phyloP scores from a whole-genome alignment of 2,113 vertebrate genomes.

The Pterocles orientalis region DNA sequence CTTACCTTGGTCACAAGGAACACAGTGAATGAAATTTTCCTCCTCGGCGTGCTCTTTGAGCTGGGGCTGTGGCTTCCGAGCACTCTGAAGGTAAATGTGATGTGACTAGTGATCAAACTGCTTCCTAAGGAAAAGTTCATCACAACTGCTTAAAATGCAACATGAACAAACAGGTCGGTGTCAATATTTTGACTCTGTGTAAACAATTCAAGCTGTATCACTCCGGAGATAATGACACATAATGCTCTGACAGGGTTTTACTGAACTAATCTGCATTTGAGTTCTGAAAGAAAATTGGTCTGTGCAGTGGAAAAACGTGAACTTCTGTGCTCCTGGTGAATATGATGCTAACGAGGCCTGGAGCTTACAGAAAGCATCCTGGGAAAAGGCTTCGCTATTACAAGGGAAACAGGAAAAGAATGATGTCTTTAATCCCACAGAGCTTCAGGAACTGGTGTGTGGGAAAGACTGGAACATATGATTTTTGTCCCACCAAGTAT shows the following conservation, averaged over 20 bases:
- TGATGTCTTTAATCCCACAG: background rate
- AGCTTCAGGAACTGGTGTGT: background rate
- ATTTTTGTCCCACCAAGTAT: background rate
- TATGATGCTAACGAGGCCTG: background rate
- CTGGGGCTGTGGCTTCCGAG: background rate
- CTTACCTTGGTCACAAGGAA: background rate
- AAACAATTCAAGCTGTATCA: constrained; percentile 29
- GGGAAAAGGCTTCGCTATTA: background rate
- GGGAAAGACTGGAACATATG: background rate
- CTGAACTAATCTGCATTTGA: background rate
- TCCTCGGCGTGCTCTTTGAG: background rate
- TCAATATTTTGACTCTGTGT: constrained; percentile 15
- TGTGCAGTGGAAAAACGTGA: background rate
- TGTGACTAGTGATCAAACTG: background rate
- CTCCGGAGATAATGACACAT: background rate
- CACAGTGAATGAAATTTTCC: background rate
- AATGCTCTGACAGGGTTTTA: constrained; percentile 1
- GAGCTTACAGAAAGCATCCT: background rate
- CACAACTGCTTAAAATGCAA: constrained; percentile 45
- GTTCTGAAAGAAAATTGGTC: background rate
- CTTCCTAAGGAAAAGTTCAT: constrained; percentile 14
- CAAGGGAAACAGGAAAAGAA: background rate
- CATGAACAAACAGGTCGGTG: constrained; percentile 1
- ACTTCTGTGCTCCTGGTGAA: background rate
- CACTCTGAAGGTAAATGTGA: background rate